phyloP scores from a whole-genome alignment of 2,888 invertebrate species.

The Mellilla xanthometata region DNA sequence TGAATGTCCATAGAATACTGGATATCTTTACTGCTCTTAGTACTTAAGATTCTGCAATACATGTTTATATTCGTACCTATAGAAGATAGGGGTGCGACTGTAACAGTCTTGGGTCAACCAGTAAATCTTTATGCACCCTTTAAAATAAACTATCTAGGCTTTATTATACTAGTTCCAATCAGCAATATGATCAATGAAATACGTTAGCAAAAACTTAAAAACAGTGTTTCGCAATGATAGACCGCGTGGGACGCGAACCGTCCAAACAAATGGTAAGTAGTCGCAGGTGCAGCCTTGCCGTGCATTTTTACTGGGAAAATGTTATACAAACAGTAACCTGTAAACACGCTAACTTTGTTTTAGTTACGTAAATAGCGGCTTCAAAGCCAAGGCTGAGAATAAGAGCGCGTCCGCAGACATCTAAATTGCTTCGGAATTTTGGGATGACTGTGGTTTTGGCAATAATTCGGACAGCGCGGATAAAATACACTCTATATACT shows the following conservation, averaged over 20 bases:
- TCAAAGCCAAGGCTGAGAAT: conserved; percentile 45
- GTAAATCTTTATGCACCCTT: no score
- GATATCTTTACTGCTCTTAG: no score
- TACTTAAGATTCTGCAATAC: no score
- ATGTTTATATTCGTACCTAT: no score
- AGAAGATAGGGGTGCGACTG: no score
- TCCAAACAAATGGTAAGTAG: conserved; percentile 25
- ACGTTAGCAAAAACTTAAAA: no score
- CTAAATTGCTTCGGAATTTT: conserved; percentile 20
- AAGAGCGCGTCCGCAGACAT: conserved; percentile 25
- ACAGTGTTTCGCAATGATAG: conserved; percentile 17
- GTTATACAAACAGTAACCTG: conserved; percentile 26
- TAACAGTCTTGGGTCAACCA: no score
- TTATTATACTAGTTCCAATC: no score
- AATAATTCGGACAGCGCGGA: conserved; percentile 1
- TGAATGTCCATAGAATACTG: no score
- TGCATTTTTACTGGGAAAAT: conserved; percentile 31
- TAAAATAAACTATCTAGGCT: no score
- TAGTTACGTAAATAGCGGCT: conserved; percentile 34
- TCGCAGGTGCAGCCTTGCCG: conserved; percentile 25
- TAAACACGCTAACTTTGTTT: conserved; percentile 30
- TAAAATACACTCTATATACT: neutral
- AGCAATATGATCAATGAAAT: no score
- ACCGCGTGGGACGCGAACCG: conserved; percentile 20
- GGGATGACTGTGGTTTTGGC: conserved; percentile 4